Conservation (phyloP, 2,113 vertebrate genomes). For the Gasterosteus aculeatus region DNA sequence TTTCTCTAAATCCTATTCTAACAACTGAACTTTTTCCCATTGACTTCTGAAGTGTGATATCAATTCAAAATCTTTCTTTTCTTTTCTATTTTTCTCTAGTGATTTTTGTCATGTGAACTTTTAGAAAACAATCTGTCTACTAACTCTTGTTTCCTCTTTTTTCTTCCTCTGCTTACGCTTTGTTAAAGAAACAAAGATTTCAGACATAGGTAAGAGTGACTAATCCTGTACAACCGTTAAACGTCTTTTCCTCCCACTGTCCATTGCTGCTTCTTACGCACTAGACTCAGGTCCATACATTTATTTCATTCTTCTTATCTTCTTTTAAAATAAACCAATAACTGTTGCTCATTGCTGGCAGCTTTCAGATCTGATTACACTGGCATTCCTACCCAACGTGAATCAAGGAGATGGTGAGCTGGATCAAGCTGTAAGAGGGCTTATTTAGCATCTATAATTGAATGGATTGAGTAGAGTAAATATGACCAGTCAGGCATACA, state of each 20-base stretch:
- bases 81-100: not conserved
- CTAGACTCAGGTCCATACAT: not conserved
- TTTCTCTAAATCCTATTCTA: not conserved
- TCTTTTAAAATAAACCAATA: not conserved
- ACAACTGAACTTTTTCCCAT: conserved; percentile 18
- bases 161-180: conserved; percentile 81
- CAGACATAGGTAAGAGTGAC: conserved; percentile 98
- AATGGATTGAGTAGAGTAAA: not conserved
- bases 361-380: not conserved
- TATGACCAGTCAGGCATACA: not conserved
- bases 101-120: conserved; percentile 1
- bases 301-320: not conserved
- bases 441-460: not conserved
- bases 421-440: not conserved
- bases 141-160: conserved; percentile 59
- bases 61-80: not conserved
- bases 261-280: not conserved
- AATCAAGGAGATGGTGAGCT: not conserved
- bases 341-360: conserved; percentile 3
- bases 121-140: conserved; percentile 16
- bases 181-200: conserved; percentile 99
- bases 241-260: conserved; percentile 9
- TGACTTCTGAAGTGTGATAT: conserved; percentile 6
- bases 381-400: not conserved
- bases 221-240: conserved; percentile 32